A percentile compares a stretch with the other conserved stretches of the same genome.
phyloP scores from a whole-genome alignment of 2,888 invertebrate genomes.

The Polydrusus cervinus region DNA sequence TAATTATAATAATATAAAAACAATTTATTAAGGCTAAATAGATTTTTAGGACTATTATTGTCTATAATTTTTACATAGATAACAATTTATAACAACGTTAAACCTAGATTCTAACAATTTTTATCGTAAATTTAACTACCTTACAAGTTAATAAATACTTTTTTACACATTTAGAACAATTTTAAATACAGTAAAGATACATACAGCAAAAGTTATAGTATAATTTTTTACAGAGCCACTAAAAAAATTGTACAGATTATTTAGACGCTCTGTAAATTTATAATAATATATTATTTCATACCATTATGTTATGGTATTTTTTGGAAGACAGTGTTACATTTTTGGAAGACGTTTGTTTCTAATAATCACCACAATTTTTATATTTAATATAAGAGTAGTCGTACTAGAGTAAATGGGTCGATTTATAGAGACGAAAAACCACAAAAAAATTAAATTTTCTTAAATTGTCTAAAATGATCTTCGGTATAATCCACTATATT shows the following conservation, averaged over 20 bases:
- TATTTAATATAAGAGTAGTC: too few species aligned
- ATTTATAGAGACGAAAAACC: background rate
- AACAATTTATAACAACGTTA: conserved; percentile 44
- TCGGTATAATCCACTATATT: too few species aligned
- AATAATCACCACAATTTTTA: conserved; percentile 24
- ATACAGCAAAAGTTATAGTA: conserved; percentile 36
- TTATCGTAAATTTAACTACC: conserved; percentile 26
- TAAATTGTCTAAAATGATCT: too few species aligned
- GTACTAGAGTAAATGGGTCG: conserved; percentile 21
- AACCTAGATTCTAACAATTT: conserved; percentile 35
- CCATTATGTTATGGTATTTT: background rate
- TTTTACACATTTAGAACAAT: conserved; percentile 45
- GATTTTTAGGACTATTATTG: conserved; percentile 17
- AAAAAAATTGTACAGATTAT: conserved; percentile 8
- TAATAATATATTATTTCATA: background rate
- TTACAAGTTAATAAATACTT: conserved; percentile 25
- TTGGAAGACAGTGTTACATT: conserved; percentile 48
- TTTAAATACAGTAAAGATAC: conserved; percentile 33
- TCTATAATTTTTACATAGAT: conserved; percentile 35
- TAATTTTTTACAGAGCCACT: conserved; percentile 1
- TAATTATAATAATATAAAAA: background rate
- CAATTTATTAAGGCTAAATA: conserved; percentile 8
- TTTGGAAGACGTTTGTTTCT: conserved; percentile 49
- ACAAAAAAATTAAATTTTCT: too few species aligned
- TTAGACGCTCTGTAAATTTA: conserved; percentile 10